Evolutionary conservation across 2,797 vertebrate genomes (phyloP), one percentile per base, ranked within the genome.

Genomic region (Poeciliopsis presidionis): DNA sequence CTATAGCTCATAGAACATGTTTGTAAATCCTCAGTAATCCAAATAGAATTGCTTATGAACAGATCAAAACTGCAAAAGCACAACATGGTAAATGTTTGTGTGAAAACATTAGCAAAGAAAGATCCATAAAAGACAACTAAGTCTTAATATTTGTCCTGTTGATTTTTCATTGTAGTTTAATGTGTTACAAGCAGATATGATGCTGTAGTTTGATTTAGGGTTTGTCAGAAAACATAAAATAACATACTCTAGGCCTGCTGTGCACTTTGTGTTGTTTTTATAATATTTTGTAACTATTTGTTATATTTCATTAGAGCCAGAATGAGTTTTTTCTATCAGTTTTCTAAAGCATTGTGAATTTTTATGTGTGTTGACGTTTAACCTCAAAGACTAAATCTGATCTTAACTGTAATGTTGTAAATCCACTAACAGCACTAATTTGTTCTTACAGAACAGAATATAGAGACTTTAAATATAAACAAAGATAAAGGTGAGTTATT

Each of bases 401-500:
- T 77, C 25, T 5, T 1, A 45, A 36, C 36, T 7, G 14, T 9
- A 6, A 12, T 41, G 33, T 46, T 28, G 8, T 78, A 65, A 47
- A 2, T n/a, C 65, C 47, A 43, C 43, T 79, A 86, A 85, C 81
- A 7, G 9, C 49, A 13, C 20, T 51, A 18, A 57, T 85, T 82
- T 85, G 33, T 83, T 25, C 65, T 84, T 85, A n/a, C 85, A 95
- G 92, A 1, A 13, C 18, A 3, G 0, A 0, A 8, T 2, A 1
- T 25, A 0, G 9, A 0, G 0, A 1, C 9, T 51, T 1, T 65
- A n/a, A 30, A 82, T 33, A 18, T 28, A 1, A 49, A 16, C 36
- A 71, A 18, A 0, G 0, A 69, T 33, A 45, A 0, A 2, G 82
- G 92, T 95, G 74, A 94, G 93, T 92, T 63, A 53, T n/a, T 43